phyloP scores from a whole-genome alignment of 2,113 vertebrate genomes.

The Actenoides lindsayi region DNA sequence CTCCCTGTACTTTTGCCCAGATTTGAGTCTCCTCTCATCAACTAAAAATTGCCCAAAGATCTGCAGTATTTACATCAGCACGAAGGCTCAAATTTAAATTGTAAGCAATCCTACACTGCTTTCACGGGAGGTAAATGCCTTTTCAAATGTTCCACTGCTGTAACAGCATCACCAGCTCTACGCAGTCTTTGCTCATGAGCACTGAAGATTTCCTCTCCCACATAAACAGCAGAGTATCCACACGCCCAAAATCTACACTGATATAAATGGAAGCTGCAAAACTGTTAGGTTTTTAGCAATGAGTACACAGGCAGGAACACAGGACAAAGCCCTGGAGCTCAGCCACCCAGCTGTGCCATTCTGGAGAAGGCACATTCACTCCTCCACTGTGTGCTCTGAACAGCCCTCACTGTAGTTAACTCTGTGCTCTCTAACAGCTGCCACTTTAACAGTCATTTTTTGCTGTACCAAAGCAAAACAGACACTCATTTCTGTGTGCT shows the following conservation, averaged over 20 bases:
- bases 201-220: background rate
- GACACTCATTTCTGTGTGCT: background rate
- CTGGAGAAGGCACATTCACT: background rate
- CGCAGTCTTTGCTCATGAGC: background rate
- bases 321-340: background rate
- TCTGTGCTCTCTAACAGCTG: background rate
- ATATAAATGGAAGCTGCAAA: background rate
- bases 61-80: background rate
- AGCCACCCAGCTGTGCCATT: background rate
- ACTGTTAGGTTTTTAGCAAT: background rate
- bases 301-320: background rate
- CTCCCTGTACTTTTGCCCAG: background rate
- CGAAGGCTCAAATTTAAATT: background rate
- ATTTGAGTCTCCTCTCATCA: background rate
- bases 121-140: background rate
- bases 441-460: background rate
- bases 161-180: background rate
- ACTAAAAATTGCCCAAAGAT: background rate
- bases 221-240: background rate
- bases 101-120: background rate
- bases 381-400: accelerated
- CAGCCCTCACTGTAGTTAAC: background rate
- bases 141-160: background rate
- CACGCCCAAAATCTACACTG: background rate
- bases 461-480: background rate